These are phyloP conservation scores for Neosilurus hyrtlii DNA, from an alignment of 2,797 vertebrate genomes.

Conservation along the genomic window DNA sequence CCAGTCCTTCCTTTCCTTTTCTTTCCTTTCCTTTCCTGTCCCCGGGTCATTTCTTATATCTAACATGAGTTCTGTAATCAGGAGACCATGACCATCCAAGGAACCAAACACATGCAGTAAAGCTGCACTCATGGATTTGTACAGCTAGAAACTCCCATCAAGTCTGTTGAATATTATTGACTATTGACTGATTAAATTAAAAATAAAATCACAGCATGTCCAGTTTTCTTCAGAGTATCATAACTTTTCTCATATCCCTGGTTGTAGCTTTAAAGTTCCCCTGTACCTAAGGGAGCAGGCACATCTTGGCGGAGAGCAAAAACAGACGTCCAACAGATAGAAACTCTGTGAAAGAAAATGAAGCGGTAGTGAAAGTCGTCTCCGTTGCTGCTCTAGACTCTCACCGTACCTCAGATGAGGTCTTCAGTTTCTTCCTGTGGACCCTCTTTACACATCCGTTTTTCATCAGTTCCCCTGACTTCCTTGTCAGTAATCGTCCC, in stretches of 20 bases:
- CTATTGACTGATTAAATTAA: neutral
- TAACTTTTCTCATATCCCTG: neutral
- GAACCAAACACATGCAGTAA: neutral
- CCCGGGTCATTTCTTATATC: neutral
- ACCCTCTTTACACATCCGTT: too few relatives aligned
- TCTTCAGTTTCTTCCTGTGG: too few relatives aligned
- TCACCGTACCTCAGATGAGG: too few relatives aligned
- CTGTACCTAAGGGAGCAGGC: neutral
- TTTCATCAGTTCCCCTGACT: too few relatives aligned
- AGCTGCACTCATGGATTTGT: neutral
- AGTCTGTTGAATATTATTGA: neutral
- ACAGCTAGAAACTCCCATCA: neutral
- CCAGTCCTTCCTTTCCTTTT: conserved; percentile 38
- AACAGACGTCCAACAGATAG: too few relatives aligned
- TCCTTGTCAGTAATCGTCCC: too few relatives aligned
- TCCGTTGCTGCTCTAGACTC: too few relatives aligned
- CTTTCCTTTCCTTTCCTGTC: conserved; percentile 3
- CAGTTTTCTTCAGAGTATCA: neutral
- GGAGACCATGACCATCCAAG: neutral
- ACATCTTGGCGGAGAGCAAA: too few relatives aligned
- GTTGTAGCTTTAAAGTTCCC: neutral
- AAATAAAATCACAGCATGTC: neutral
- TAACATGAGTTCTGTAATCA: neutral
- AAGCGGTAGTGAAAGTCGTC: too few relatives aligned
- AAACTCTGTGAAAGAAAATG: too few relatives aligned